Percentiles rank a stretch among this genome's conserved stretches.
Conservation (phyloP, 1,140 invertebrate genomes). For the Drosophila insularis region DNA sequence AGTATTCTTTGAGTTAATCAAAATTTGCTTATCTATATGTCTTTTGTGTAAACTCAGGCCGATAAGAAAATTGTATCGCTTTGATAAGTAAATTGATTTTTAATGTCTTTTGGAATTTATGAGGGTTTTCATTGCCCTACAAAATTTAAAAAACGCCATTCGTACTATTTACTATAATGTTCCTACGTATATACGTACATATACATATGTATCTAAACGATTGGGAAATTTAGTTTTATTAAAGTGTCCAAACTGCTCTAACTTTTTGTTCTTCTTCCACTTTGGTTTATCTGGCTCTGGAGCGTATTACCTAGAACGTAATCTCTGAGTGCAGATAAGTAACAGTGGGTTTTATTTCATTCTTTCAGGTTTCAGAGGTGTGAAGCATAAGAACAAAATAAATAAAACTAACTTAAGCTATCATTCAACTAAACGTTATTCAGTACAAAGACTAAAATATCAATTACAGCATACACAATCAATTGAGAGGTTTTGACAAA, state of each 20-base stretch:
- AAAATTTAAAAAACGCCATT: neutral
- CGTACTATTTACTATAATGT: neutral
- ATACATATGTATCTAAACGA: neutral
- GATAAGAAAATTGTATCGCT: slow-evolving; percentile 22
- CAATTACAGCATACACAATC: slow-evolving; percentile 29
- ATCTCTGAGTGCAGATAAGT: slow-evolving; percentile 48
- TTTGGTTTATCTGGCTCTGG: slow-evolving; percentile 36
- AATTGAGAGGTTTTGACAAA: slow-evolving; percentile 52
- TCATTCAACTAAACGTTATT: slow-evolving; percentile 11
- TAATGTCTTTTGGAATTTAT: slow-evolving; percentile 24
- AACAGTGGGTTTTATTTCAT: slow-evolving; percentile 23
- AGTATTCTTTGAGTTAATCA: neutral
- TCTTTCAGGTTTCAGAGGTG: slow-evolving; percentile 31
- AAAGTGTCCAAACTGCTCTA: neutral
- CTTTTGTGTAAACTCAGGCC: neutral
- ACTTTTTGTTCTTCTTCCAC: slow-evolving; percentile 12
- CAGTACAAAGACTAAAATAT: slow-evolving; percentile 47
- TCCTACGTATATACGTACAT: too few relatives aligned
- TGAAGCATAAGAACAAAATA: slow-evolving; percentile 30
- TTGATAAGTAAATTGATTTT: slow-evolving; percentile 56
- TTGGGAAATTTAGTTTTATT: neutral
- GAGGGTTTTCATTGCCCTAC: neutral
- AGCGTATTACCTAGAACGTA: slow-evolving; percentile 31
- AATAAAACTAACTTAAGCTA: neutral
- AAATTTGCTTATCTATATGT: slow-evolving; percentile 4